Evolutionary conservation across 37 sponge, comb jelly and placozoan genomes (phyloP).

Genomic region (Axinella damicornis): DNA sequence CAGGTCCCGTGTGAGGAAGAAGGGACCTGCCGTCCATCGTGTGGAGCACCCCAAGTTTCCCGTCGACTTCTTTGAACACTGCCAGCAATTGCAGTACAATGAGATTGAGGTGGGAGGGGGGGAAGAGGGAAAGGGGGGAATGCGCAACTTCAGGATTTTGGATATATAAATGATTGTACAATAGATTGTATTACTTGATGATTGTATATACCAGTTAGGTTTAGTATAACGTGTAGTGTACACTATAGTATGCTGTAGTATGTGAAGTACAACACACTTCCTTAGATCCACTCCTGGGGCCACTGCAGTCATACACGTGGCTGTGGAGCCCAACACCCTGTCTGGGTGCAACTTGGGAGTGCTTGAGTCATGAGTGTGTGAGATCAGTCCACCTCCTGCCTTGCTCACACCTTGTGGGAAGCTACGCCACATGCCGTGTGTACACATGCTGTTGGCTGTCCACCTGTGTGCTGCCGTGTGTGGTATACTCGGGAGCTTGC

Average conservation of each 20-base stretch:
- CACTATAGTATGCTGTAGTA: too few relatives aligned
- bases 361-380: conserved; percentile 89
- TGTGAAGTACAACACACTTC: conserved; percentile 59
- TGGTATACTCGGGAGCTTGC: too few relatives aligned
- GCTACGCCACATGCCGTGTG: too few relatives aligned
- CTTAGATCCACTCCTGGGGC: conserved; percentile 82
- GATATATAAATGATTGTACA: too few relatives aligned
- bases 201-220: too few relatives aligned
- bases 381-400: conserved; percentile 44
- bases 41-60: conserved; percentile 65
- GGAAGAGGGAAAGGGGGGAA: not conserved
- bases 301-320: not conserved
- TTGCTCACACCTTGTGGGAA: not conserved
- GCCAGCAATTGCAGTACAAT: conserved; percentile 37
- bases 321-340: conserved; percentile 44
- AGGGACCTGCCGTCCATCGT: not conserved
- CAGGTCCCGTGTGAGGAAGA: conserved; percentile 17
- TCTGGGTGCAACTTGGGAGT: conserved; percentile 65
- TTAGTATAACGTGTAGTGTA: too few relatives aligned
- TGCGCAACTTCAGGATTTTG: too few relatives aligned
- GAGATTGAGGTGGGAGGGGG: conserved; percentile 70
- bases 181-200: too few relatives aligned
- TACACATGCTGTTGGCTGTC: too few relatives aligned
- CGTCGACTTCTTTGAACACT: conserved; percentile 92
- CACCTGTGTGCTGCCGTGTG: too few relatives aligned